These are phyloP conservation scores for Neoarius graeffei DNA, from an alignment of 2,113 vertebrate genomes.

Conservation along the genomic window DNA sequence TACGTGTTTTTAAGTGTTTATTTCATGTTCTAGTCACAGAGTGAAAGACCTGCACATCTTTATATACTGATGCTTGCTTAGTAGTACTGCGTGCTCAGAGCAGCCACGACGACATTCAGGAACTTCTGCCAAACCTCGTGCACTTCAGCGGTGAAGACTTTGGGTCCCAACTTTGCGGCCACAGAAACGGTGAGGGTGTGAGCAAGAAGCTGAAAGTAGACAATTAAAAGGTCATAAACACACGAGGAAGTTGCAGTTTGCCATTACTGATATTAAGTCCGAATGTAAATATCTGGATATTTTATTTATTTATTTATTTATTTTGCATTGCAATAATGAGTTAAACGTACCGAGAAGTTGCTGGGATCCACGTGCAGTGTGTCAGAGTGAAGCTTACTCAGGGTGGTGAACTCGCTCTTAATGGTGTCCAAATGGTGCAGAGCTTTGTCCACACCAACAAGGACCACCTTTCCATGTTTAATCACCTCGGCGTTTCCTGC, in stretches of 20 bases:
- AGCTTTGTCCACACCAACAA: constrained; percentile 50
- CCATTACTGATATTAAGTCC: background rate
- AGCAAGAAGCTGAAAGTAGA: constrained; percentile 43
- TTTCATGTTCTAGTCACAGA: constrained; percentile 3
- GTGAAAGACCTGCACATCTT: background rate
- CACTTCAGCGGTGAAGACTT: constrained; percentile 28
- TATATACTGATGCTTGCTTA: constrained; percentile 1
- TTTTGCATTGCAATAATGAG: background rate
- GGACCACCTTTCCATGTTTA: constrained; percentile 52
- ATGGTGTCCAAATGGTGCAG: constrained; percentile 56
- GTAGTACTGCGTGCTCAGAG: constrained; percentile 36
- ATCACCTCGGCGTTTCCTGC: constrained; percentile 69
- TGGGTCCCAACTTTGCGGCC: constrained; percentile 45
- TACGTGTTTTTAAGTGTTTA: background rate
- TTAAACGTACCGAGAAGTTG: constrained; percentile 59
- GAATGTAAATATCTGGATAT: background rate
- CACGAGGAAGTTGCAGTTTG: background rate
- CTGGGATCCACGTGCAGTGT: constrained; percentile 60
- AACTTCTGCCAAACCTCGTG: constrained; percentile 56
- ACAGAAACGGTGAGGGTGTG: constrained; percentile 40
- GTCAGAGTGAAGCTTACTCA: constrained; percentile 61
- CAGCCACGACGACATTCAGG: constrained; percentile 24
- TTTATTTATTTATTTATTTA: too few relatives aligned
- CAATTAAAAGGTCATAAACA: background rate
- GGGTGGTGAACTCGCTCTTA: constrained; percentile 2